phyloP scores from a whole-genome alignment of 2,888 invertebrate species.

The Eupithecia dodoneata region DNA sequence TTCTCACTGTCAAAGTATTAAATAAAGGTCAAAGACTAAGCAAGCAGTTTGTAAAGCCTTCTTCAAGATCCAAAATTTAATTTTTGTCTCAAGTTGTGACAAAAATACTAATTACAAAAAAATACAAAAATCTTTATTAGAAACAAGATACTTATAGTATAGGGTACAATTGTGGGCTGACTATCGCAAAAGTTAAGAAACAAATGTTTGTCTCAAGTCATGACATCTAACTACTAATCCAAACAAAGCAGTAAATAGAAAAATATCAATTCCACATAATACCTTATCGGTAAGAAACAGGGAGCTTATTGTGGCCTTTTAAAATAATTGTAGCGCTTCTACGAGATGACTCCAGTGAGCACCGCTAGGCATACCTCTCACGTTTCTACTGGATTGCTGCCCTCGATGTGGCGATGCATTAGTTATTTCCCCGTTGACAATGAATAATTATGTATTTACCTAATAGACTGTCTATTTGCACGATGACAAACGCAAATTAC shows the following conservation, averaged over 20 bases:
- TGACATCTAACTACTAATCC: no score
- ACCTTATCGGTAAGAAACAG: not conserved
- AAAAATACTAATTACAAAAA: not conserved
- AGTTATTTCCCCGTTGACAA: slow-evolving; percentile 19
- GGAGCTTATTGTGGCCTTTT: not conserved
- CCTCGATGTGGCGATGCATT: slow-evolving; percentile 4
- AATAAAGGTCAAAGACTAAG: not conserved
- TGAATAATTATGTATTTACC: slow-evolving; percentile 23
- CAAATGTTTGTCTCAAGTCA: no score
- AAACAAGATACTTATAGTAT: no score
- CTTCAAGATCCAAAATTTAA: not conserved
- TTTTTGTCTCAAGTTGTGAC: not conserved
- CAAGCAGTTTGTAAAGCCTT: not conserved
- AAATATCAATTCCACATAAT: not conserved
- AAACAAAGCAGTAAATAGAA: not conserved
- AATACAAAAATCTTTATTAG: no score
- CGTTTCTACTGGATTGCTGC: slow-evolving; percentile 7
- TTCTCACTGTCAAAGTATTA: not conserved
- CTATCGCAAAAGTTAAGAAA: no score
- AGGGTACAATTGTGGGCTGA: no score
- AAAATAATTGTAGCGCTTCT: not conserved
- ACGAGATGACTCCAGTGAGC: not conserved
- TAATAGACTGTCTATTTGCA: slow-evolving; percentile 46
- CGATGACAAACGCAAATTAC: slow-evolving; percentile 51
- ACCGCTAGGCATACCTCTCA: not conserved